Evolutionary conservation across 2,113 vertebrate species (phyloP), one percentile per base, ranked within the genome.

Genomic region (Myiozetetes cayanensis): DNA sequence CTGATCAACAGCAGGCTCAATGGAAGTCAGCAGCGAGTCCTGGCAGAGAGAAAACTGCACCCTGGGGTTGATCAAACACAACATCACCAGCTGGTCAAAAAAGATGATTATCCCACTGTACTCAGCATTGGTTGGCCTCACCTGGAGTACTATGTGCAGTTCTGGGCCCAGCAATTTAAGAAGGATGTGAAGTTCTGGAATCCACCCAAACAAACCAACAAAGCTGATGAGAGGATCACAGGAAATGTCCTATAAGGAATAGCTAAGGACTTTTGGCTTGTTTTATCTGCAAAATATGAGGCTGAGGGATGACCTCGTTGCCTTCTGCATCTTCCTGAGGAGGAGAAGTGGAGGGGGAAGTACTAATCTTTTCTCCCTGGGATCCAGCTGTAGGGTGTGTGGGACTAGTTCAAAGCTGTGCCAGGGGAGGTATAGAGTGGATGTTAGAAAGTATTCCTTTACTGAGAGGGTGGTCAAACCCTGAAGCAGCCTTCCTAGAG

Each of bases 181-280:
- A 41, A 41, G 39, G 39, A 41, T 41, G 27, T 44, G 31, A 39
- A 68, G 8, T 56, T 28, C 35, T 52, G 39, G 4, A 62, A 41
- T 35, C 10, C 5, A 6, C 52, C 30, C 18, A 41, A 49, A 70
- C 14, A 4, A 70, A 6, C 10, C 74, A 58, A 70, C 18, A 56
- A 82, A 46, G 5, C 18, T 41, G 8, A 30, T 47, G 25, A 61
- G 8, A 8, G 46, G 14, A 5, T 6, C 16, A 46, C 20, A 67
- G 8, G 21, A 12, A n/a, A 41, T 12, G 21, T 56, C 28, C 4
- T 44, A 0, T 35, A 22, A 39, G 8, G 10, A 46, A 4, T 2
- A 22, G 7, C 2, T 23, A 20, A 67, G 39, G 23, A 59, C 5
- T 75, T 47, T 24, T 12, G 12, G 5, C 12, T 59, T 53, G 10